Evolutionary conservation across 2,888 invertebrate species (phyloP).

Genomic region (Catocala fraxini): DNA sequence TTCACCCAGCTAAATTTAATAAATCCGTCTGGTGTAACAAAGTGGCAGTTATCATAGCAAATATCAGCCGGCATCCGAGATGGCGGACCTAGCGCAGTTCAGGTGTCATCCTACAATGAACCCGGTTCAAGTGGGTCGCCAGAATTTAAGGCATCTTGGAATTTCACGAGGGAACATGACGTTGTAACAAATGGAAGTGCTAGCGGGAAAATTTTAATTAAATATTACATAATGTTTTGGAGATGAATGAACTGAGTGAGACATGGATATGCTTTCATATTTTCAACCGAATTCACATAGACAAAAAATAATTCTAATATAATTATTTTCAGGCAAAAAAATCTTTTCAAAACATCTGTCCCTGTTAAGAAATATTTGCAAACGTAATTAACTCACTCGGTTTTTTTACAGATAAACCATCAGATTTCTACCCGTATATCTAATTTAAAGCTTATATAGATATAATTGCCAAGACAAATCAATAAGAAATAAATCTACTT

Average conservation of each 20-base stretch:
- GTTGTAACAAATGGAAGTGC: conserved; percentile 29
- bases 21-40: conserved; percentile 25
- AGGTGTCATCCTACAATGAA: conserved; percentile 61
- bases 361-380: too few relatives aligned
- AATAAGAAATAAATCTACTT: conserved; percentile 32
- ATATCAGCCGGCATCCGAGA: conserved; percentile 31
- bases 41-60: conserved; percentile 36
- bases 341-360: too few relatives aligned
- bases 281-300: too few relatives aligned
- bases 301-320: too few relatives aligned
- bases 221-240: conserved; percentile 33
- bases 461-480: neutral
- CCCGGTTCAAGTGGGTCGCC: conserved; percentile 51
- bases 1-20: conserved; percentile 35
- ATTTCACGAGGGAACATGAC: conserved; percentile 40
- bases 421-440: too few relatives aligned
- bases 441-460: too few relatives aligned
- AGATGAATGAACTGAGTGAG: neutral
- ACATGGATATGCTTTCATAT: neutral
- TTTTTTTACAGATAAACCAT: too few relatives aligned
- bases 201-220: conserved; percentile 26
- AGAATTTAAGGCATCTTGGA: conserved; percentile 60
- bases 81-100: conserved; percentile 36
- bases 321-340: too few relatives aligned
- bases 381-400: too few relatives aligned